Conservation (phyloP, 2,113 vertebrate genomes). For the Siniperca knerii region DNA sequence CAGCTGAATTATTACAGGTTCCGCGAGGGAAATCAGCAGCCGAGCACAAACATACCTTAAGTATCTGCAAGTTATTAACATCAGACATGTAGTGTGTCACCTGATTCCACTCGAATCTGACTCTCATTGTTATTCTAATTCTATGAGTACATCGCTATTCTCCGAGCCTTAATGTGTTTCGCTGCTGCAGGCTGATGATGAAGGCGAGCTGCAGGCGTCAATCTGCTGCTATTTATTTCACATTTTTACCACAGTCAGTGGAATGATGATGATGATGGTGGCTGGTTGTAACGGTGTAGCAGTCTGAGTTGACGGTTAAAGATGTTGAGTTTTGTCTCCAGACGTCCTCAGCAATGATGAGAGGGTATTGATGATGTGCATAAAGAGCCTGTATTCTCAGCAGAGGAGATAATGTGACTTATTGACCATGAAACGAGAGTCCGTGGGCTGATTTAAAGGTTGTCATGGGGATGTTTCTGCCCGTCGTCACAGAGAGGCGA, state of each 20-base stretch:
- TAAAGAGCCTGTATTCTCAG: constrained; percentile 16
- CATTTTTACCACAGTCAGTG: neutral
- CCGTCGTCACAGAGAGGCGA: neutral
- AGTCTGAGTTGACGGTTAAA: constrained; percentile 8
- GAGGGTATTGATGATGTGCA: neutral
- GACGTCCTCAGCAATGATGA: neutral
- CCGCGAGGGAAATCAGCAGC: constrained; percentile 47
- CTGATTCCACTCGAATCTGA: neutral
- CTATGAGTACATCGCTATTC: neutral
- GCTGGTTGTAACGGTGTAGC: neutral
- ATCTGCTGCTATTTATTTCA: constrained; percentile 3
- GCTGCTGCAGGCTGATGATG: neutral
- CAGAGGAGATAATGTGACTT: constrained; percentile 37
- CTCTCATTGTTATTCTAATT: constrained; percentile 25
- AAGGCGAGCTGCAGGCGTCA: constrained; percentile 6
- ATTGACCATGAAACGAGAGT: constrained; percentile 31
- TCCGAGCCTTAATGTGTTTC: neutral
- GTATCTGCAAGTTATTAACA: constrained; percentile 24
- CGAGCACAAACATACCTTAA: constrained; percentile 39
- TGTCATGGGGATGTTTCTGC: constrained; percentile 43
- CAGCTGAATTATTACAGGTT: constrained; percentile 54
- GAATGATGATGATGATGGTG: neutral
- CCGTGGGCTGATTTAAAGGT: constrained; percentile 17
- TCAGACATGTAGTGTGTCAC: constrained; percentile 25
- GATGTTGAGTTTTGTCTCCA: neutral